Base-by-base conservation (phyloP, 2,888 invertebrate species). In the Spatulosminthurus flaviceps region DNA sequence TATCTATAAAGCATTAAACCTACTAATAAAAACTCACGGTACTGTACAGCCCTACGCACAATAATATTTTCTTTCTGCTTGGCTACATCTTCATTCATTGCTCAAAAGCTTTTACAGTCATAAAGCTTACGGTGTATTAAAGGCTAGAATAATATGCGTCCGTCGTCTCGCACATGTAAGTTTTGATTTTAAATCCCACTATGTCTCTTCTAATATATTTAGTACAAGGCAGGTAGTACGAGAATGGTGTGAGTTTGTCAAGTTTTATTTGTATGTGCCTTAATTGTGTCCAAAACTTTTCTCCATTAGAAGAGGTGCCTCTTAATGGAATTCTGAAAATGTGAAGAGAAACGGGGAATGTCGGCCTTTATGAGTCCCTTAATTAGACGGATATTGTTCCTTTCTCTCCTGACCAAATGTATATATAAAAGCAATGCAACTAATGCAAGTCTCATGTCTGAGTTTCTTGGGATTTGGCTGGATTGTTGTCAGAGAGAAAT, bases 11-110 rank as follows among this genome's bases (percentile, higher is more conserved):
- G n/a, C n/a, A n/a, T n/a, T n/a, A n/a, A n/a, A n/a, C n/a, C n/a
- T n/a, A n/a, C n/a, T n/a, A n/a, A n/a, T n/a, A 11, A n/a, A 5
- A 51, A n/a, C 51, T 51, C 1, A 51, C n/a, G 16, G 1, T 9
- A 16, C 51, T 11, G 51, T 51, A 51, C 34, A 7, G n/a, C 51
- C 9, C 51, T 19, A 51, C 51, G 51, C 51, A 51, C 64, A 64
- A 22, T 22, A 64, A 64, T 64, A 64, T 64, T 64, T 64, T 22
- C 22, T 64, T 64, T 64, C 64, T 22, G 24, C 64, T 64, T 64
- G 64, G 64, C 26, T 64, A 19, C 64, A 64, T 51, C 51, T 51
- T 51, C 51, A 51, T 51, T 51, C 51, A 51, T 51, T 51, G n/a
- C n/a, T 51, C 51, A 5, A 51, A 51, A 51, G 51, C n/a, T 51